These are phyloP conservation scores for Ciconia nigra DNA, from an alignment of 2,797 vertebrate species.

Conservation along the genomic window DNA sequence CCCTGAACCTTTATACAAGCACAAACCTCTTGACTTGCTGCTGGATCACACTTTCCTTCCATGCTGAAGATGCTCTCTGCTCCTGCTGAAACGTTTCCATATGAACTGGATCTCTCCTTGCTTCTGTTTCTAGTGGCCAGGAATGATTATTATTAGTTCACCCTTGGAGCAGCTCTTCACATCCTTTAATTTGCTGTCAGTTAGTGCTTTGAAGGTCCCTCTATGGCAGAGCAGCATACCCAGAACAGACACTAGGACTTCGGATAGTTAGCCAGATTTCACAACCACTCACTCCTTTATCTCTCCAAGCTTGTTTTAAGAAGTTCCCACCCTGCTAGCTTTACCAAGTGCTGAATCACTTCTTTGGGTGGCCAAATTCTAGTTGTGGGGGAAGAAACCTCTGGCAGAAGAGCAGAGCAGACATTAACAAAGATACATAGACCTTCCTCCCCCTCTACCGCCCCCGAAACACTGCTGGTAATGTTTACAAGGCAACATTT, in stretches of 20 bases:
- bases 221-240: not conserved
- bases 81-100: not conserved
- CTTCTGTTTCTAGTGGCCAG: not conserved
- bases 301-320: not conserved
- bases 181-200: not conserved
- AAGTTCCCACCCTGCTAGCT: slow-evolving; percentile 22
- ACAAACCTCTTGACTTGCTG: not conserved
- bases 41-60: not conserved
- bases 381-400: not conserved
- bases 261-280: not conserved
- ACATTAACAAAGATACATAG: not conserved
- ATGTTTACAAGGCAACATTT: not conserved
- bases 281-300: slow-evolving; percentile 9
- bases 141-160: not conserved
- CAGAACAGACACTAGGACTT: not conserved
- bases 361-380: slow-evolving; percentile 11
- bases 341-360: slow-evolving; percentile 32
- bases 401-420: not conserved
- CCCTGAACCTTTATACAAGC: not conserved
- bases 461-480: not conserved
- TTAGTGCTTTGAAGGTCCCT: not conserved
- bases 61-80: not conserved
- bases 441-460: not conserved
- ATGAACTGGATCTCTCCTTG: not conserved
- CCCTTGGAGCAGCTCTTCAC: not conserved